A percentile compares a stretch with the other conserved stretches of the same genome.
phyloP scores from a whole-genome alignment of 2,888 invertebrate species.

The Deroplatys truncata region DNA sequence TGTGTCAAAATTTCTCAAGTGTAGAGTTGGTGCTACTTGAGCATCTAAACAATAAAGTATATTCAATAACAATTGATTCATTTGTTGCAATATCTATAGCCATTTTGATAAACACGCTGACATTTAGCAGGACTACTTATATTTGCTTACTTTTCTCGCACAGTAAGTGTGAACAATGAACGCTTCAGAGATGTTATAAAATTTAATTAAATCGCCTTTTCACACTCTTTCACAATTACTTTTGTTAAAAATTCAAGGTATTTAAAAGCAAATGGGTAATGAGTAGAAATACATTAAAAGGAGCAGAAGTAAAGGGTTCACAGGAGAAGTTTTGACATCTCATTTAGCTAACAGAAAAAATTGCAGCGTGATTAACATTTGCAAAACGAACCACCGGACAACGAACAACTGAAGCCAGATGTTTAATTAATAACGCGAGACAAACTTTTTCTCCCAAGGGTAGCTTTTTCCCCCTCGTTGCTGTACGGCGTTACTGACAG shows the following conservation, averaged over 20 bases:
- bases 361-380: not conserved
- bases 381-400: not conserved
- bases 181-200: not conserved
- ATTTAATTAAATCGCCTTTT: not conserved
- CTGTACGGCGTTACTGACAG: too few species aligned
- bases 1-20: too few species aligned
- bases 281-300: not conserved
- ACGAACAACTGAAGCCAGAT: not conserved
- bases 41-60: too few species aligned
- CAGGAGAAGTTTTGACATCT: not conserved
- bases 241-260: not conserved
- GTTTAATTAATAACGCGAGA: not conserved
- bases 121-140: too few species aligned
- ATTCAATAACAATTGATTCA: too few species aligned
- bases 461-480: too few species aligned
- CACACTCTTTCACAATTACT: not conserved
- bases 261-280: not conserved
- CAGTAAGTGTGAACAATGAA: not conserved
- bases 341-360: not conserved
- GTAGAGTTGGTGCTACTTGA: too few species aligned
- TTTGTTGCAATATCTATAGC: too few species aligned
- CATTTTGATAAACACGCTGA: too few species aligned
- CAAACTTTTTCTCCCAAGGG: not conserved
- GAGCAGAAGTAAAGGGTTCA: not conserved
- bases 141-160: too few species aligned